phyloP scores from a whole-genome alignment of 2,797 vertebrate species.

The Tachyglossus aculeatus region DNA sequence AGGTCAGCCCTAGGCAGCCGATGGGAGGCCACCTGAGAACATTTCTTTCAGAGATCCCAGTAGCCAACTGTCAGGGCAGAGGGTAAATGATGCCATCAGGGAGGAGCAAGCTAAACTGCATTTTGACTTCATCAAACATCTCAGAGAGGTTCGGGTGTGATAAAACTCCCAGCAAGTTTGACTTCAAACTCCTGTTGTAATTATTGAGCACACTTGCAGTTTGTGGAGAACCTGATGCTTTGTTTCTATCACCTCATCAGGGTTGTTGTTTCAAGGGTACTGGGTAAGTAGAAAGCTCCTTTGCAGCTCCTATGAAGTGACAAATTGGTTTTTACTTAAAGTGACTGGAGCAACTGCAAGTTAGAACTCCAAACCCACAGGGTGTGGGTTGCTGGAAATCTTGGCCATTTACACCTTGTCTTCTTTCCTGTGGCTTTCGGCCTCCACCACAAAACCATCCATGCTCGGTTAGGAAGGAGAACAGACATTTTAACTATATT shows the following conservation, averaged over 20 bases:
- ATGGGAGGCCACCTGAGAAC: neutral
- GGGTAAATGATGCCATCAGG: neutral
- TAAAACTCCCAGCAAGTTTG: conserved; percentile 24
- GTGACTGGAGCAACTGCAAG: neutral
- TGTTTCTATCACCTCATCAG: neutral
- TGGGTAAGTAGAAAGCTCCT: neutral
- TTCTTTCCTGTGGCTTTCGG: too few relatives aligned
- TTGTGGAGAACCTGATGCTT: neutral
- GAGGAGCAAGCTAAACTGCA: conserved; percentile 6
- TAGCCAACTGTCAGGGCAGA: neutral
- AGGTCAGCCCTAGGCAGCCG: too few relatives aligned
- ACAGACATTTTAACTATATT: too few relatives aligned
- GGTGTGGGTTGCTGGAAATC: neutral
- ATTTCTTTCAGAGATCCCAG: neutral
- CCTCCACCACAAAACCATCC: too few relatives aligned
- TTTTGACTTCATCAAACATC: conserved; percentile 30
- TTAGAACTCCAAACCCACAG: neutral
- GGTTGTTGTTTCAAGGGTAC: neutral
- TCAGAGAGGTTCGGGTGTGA: conserved; percentile 15
- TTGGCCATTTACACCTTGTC: too few relatives aligned
- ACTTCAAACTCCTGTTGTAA: conserved; percentile 31
- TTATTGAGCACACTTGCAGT: neutral
- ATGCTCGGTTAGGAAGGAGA: too few relatives aligned
- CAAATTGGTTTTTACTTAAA: neutral
- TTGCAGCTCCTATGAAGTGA: neutral